Evolutionary conservation across 1,140 invertebrate genomes (phyloP), one percentile per base, ranked within the genome.

Genomic region (Onthophagus taurus): DNA sequence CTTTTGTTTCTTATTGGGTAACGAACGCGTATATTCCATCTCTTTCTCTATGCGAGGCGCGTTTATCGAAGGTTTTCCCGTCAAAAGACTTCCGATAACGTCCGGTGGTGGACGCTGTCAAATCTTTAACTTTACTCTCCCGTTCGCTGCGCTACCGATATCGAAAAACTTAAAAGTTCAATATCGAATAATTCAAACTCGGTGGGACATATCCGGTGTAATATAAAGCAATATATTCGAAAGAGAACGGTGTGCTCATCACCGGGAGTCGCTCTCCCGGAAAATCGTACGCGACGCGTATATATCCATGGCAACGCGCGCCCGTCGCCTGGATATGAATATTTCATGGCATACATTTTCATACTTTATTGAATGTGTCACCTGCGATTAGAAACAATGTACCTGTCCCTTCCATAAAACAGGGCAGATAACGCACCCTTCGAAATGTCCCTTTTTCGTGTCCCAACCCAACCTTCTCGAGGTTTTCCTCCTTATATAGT

Each of bases 281-380:
- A 75, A 65, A 47, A 82, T 62, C 47, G 52, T 59, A 61, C 57
- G 57, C 59, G 59, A 61, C 59, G 76, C 59, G 58, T 72, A 70
- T n/a, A n/a, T 66, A 51, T 68, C 64, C 48, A 67, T 67, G 44
- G 67, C 59, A 46, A 75, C 65, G n/a, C n/a, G n/a, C n/a, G n/a
- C 31, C 51, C 49, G 59, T 53, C 53, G 61, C n/a, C n/a, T n/a
- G n/a, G 59, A 61, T 61, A 64, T 64, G 59, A 64, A 64, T 64
- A 64, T 64, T 64, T 63, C 62, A 64, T 64, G 55, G 59, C 60
- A 56, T 57, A 61, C 62, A 64, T 64, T 64, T 64, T 64, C 62
- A 64, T 64, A 64, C 62, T 64, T 63, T 64, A 64, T 64, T 64
- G 62, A 64, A 64, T 52, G 56, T 63, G 62, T 64, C 62, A 63